A percentile compares a stretch with the other conserved stretches of the same genome.
These are phyloP conservation scores for Podarcis siculus DNA, from an alignment of 2,797 vertebrate genomes.

Conservation along the genomic window DNA sequence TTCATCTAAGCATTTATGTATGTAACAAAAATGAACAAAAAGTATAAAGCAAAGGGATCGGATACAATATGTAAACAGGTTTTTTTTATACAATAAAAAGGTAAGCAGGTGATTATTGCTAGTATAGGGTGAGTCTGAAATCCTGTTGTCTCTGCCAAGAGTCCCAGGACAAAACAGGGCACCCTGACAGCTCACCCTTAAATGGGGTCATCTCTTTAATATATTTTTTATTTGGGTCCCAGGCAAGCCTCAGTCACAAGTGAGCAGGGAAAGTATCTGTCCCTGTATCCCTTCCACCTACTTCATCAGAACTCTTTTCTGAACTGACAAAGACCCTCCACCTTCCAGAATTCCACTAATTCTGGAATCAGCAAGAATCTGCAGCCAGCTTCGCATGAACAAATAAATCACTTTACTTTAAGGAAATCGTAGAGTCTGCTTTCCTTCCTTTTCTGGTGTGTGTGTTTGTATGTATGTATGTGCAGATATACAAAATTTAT, in stretches of 20 bases:
- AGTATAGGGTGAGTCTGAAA: neutral
- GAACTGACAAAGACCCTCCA: neutral
- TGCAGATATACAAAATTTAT: neutral
- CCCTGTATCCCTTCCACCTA: neutral
- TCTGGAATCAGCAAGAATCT: neutral
- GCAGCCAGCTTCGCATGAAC: neutral
- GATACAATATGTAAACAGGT: neutral
- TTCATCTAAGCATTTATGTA: neutral
- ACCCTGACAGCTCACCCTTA: neutral
- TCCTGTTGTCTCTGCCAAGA: neutral
- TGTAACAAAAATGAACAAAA: constrained; percentile 1
- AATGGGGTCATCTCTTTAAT: neutral
- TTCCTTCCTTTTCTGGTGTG: neutral
- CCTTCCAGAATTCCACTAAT: neutral
- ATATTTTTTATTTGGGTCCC: neutral
- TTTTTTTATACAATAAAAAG: neutral
- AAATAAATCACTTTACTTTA: neutral
- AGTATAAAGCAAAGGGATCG: neutral
- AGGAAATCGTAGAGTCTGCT: neutral
- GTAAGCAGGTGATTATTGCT: neutral
- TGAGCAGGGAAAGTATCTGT: neutral
- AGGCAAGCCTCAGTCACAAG: neutral
- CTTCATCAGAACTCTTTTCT: neutral
- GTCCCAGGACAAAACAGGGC: neutral
- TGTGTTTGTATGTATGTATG: too few species aligned